phyloP scores from a whole-genome alignment of 2,113 vertebrate species.

The Halichoeres trimaculatus region DNA sequence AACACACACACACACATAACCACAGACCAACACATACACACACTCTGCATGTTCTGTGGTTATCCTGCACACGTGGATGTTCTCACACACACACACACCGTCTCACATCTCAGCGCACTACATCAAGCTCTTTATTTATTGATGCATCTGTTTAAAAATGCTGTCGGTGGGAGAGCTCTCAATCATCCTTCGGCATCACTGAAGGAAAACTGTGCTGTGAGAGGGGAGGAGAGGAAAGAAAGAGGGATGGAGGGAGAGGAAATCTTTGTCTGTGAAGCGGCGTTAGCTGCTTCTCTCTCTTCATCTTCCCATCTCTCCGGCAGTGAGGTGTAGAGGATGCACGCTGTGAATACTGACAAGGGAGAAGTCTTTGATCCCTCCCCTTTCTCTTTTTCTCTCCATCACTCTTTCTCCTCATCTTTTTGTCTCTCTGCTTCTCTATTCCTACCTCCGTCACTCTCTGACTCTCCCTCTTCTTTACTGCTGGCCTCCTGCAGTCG shows the following conservation, averaged over 20 bases:
- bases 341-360: slow-evolving; percentile 61
- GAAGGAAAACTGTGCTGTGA: slow-evolving; percentile 38
- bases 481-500: slow-evolving; percentile 20
- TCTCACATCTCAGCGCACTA: slow-evolving; percentile 6
- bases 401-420: not conserved
- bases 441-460: not conserved
- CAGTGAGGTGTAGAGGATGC: slow-evolving; percentile 34
- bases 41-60: not conserved
- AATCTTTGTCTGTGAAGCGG: slow-evolving; percentile 45
- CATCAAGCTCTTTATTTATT: slow-evolving; percentile 63
- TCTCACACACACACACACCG: slow-evolving; percentile 4
- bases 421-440: slow-evolving; percentile 29
- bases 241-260: not conserved
- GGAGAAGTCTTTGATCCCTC: slow-evolving; percentile 56
- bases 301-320: slow-evolving; percentile 58
- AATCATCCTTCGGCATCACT: slow-evolving; percentile 58
- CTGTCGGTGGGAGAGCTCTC: slow-evolving; percentile 58
- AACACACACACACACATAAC: slow-evolving; percentile 8
- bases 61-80: not conserved
- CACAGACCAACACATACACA: not conserved
- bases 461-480: slow-evolving; percentile 6
- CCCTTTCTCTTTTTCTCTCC: not conserved
- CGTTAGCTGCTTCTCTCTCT: slow-evolving; percentile 42
- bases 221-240: not conserved
- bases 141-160: slow-evolving; percentile 61